Percentiles rank a stretch among this genome's conserved stretches.
Evolutionary conservation across 2,113 vertebrate species (phyloP).

Genomic region (Propithecus coquereli): DNA sequence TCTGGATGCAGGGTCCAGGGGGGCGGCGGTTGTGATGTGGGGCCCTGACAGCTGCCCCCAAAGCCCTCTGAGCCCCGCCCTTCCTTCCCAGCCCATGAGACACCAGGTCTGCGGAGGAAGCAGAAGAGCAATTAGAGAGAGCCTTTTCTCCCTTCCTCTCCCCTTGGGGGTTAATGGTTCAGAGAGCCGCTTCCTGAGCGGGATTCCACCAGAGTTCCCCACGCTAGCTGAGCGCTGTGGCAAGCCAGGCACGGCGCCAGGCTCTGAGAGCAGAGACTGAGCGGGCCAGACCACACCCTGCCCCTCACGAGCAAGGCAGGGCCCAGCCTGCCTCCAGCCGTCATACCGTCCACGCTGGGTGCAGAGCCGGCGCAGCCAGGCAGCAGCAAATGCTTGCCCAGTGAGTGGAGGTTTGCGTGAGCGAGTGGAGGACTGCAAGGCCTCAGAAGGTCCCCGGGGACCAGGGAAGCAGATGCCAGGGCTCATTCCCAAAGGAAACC

Average conservation of each 20-base stretch:
- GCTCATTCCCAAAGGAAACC: not conserved
- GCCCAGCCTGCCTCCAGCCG: not conserved
- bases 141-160: not conserved
- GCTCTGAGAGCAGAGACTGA: not conserved
- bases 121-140: not conserved
- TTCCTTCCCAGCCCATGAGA: not conserved
- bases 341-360: rapidly evolving
- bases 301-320: not conserved
- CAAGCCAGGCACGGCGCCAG: rapidly evolving
- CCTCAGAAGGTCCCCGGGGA: not conserved
- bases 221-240: rapidly evolving
- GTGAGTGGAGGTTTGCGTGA: rapidly evolving
- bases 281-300: too few species aligned
- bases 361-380: not conserved
- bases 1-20: not conserved
- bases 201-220: not conserved
- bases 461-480: not conserved
- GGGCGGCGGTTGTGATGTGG: not conserved
- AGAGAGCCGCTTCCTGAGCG: not conserved
- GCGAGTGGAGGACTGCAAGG: not conserved
- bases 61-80: not conserved
- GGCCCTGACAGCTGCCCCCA: not conserved
- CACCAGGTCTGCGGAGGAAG: not conserved
- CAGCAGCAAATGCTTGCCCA: too few species aligned
- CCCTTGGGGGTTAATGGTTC: not conserved